A percentile compares a stretch with the other conserved stretches of the same genome.
Conservation (phyloP, 2,113 vertebrate genomes). For the Myiopsitta monachus region DNA sequence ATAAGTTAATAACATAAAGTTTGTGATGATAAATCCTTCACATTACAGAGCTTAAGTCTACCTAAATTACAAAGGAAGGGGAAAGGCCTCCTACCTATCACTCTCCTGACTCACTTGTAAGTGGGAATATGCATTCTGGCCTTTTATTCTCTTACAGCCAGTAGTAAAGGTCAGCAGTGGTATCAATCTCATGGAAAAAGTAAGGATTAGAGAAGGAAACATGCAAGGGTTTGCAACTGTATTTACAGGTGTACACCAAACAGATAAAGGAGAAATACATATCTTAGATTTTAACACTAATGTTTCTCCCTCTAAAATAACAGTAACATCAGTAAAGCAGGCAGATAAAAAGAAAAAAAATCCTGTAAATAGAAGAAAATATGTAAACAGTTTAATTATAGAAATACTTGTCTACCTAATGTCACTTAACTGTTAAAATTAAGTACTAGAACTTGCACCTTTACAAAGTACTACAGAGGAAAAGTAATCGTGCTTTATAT, state of each 20-base stretch:
- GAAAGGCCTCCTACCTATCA: background rate
- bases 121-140: background rate
- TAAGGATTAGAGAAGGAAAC: background rate
- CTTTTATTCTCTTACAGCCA: background rate
- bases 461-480: background rate
- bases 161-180: background rate
- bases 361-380: background rate
- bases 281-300: background rate
- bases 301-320: background rate
- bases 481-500: background rate
- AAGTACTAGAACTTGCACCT: background rate
- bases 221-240: background rate
- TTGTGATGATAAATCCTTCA: background rate
- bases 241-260: background rate
- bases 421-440: background rate
- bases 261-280: background rate
- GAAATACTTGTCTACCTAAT: background rate
- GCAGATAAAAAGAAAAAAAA: background rate
- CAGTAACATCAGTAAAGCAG: background rate
- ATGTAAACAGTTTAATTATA: background rate
- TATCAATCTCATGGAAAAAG: background rate
- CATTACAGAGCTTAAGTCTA: background rate
- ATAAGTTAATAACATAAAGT: background rate
- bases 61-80: background rate
- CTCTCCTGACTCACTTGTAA: background rate